phyloP scores from a whole-genome alignment of 2,113 vertebrate species.

The Geothlypis trichas region DNA sequence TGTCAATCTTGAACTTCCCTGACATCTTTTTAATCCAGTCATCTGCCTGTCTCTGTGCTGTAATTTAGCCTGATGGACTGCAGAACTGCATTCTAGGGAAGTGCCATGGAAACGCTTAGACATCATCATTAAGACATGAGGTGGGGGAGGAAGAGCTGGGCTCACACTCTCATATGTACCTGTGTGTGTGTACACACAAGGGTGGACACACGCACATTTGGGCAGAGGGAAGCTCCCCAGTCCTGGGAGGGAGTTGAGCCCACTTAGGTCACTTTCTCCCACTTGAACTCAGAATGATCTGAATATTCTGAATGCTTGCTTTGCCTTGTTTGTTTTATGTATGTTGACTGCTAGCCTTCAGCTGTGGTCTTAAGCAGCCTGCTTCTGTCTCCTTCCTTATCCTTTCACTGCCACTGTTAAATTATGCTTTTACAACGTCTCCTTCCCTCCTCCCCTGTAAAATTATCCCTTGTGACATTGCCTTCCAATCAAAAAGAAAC shows the following conservation, averaged over 20 bases:
- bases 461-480: background rate
- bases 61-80: slow-evolving; percentile 48
- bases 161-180: background rate
- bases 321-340: background rate
- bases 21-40: slow-evolving; percentile 66
- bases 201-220: background rate
- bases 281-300: background rate
- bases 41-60: slow-evolving; percentile 51
- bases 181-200: background rate
- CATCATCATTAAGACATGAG: slow-evolving; percentile 45
- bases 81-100: slow-evolving; percentile 51
- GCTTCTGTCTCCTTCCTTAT: background rate
- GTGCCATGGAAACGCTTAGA: slow-evolving; percentile 54
- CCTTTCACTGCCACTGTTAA: background rate
- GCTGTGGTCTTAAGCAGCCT: background rate
- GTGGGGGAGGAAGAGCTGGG: background rate
- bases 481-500: background rate
- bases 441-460: rapidly evolving
- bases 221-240: background rate
- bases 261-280: background rate
- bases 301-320: background rate
- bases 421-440: background rate
- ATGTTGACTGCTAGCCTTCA: background rate
- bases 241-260: background rate
- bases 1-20: slow-evolving; percentile 58